Evolutionary conservation across 2,113 vertebrate species (phyloP).

Genomic region (Sapajus apella): DNA sequence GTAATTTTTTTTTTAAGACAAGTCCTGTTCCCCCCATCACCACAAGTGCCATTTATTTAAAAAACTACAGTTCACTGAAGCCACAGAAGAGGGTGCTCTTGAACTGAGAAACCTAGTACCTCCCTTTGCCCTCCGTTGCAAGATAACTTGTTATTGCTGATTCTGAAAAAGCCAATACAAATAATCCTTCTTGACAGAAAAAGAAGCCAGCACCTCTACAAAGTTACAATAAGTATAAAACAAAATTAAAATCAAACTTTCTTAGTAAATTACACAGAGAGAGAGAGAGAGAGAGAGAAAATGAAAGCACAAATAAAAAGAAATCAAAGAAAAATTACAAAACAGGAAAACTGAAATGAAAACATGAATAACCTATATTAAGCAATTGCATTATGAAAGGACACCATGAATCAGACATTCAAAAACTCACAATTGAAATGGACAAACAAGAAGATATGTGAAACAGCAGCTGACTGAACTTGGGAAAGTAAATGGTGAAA

Average conservation of each 20-base stretch:
- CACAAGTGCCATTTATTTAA: background rate
- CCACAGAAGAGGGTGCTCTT: slow-evolving; percentile 51
- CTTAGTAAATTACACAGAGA: background rate
- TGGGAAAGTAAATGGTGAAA: background rate
- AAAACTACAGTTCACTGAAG: background rate
- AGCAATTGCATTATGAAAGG: background rate
- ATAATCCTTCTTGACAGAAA: background rate
- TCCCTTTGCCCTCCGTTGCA: background rate
- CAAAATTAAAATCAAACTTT: background rate
- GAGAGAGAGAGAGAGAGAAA: background rate
- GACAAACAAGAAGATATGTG: background rate
- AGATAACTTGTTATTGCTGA: background rate
- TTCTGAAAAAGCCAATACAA: background rate
- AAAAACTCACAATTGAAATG: background rate
- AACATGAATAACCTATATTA: background rate
- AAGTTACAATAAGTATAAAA: background rate
- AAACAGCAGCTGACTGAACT: background rate
- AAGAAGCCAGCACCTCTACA: slow-evolving; percentile 7
- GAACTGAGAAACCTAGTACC: background rate
- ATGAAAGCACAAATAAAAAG: background rate
- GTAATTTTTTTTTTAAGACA: background rate
- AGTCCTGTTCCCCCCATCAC: background rate
- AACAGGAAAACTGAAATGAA: background rate
- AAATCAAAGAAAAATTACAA: background rate
- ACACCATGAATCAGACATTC: background rate